Evolutionary conservation across 2,113 vertebrate species (phyloP), one percentile per base, ranked within the genome.

Genomic region (Salminus brasiliensis): DNA sequence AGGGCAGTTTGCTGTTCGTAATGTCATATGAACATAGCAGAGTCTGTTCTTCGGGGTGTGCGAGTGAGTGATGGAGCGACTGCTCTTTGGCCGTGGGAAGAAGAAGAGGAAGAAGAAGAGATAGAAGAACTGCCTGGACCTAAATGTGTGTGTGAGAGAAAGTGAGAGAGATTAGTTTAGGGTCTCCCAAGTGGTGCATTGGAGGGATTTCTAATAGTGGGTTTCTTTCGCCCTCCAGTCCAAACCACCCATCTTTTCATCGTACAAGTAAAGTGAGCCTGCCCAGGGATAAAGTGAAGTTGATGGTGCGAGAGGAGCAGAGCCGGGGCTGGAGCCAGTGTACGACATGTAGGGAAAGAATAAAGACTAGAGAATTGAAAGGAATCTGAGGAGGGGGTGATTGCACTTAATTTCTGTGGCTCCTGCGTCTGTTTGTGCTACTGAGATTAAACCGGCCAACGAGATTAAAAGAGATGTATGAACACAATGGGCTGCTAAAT

Each of bases 401-500:
- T 66, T 52, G 57, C n/a, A 63, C 59, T 74, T 62, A 18, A 45
- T 74, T 63, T 43, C 55, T 1, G 32, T 66, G 52, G 63, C 49
- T 53, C 29, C n/a, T 49, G 49, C 15, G 36, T n/a, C n/a, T 12
- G 8, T 12, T 25, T 21, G 15, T 27, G 36, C 66, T 84, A 85
- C 75, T 80, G 65, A 39, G 21, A 88, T 88, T 83, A 84, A 60
- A 52, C 70, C 25, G 72, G 76, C 87, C 88, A 86, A 83, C 84
- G 79, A 89, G 85, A 89, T 90, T 89, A 91, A 90, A 85, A 88
- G 84, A 90, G 90, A 91, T 86, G 86, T 85, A 91, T 89, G 88
- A 90, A 90, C 81, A 85, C 85, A 76, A 84, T 53, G 83, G 77
- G 81, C 69, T 39, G 87, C 73, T 80, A 89, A 91, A 91, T 88